A percentile compares a stretch with the other conserved stretches of the same genome.
Conservation (phyloP, 2,113 vertebrate species). For the Clarias magur region DNA sequence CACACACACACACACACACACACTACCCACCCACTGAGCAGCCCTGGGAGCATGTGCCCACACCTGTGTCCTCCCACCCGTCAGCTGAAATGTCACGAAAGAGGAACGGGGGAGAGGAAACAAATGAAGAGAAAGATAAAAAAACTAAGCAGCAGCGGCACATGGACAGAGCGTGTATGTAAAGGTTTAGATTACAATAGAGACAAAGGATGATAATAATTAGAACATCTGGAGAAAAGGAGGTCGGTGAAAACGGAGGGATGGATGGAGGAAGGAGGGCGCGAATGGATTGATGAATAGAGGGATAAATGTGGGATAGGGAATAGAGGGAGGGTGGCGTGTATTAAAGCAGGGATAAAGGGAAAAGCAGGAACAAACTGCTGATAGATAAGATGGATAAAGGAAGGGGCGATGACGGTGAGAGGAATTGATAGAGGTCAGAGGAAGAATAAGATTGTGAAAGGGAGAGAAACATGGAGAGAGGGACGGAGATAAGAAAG, state of each 20-base stretch:
- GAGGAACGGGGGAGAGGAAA: slow-evolving; percentile 28
- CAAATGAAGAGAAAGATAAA: background rate
- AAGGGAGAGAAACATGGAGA: background rate
- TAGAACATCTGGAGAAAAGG: slow-evolving; percentile 1
- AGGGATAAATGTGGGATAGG: background rate
- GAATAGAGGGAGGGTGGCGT: background rate
- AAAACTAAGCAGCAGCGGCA: background rate
- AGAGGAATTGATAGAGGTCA: background rate
- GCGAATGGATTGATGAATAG: background rate
- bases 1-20: background rate
- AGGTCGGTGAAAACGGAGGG: background rate
- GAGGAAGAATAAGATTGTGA: background rate
- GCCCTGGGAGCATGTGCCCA: slow-evolving; percentile 60
- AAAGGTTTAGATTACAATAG: background rate
- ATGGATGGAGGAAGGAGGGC: background rate
- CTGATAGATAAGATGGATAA: background rate
- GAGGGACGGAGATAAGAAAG: too few relatives aligned
- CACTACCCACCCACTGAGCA: slow-evolving; percentile 38
- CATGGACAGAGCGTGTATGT: background rate
- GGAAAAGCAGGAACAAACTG: background rate
- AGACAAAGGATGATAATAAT: background rate
- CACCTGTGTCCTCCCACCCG: slow-evolving; percentile 64
- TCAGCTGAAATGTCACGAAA: slow-evolving; percentile 61
- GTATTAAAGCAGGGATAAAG: background rate
- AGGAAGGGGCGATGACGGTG: background rate